Conservation (phyloP, 2,797 vertebrate species). For the Australoheros facetus region DNA sequence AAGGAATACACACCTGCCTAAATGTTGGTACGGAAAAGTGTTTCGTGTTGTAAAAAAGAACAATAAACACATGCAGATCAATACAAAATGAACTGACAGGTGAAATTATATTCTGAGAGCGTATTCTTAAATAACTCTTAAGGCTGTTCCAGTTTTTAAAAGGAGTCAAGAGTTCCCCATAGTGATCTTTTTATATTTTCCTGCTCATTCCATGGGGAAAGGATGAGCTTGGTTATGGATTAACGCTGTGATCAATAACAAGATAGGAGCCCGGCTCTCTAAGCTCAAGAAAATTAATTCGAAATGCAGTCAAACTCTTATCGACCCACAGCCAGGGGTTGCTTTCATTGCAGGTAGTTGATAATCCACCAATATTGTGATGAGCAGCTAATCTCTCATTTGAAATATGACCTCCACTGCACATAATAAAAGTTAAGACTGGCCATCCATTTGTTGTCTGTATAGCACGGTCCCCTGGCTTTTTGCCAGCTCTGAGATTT, state of each 20-base stretch:
- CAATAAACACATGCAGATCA: conserved; percentile 29
- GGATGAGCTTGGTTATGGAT: conserved; percentile 97
- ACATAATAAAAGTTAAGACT: conserved; percentile 68
- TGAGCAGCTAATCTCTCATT: conserved; percentile 96
- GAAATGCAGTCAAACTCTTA: conserved; percentile 98
- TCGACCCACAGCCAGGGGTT: conserved; percentile 92
- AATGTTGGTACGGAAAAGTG: conserved; percentile 23
- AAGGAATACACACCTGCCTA: conserved; percentile 31
- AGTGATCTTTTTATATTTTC: conserved; percentile 89
- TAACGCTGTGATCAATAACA: conserved; percentile 95
- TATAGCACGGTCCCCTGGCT: conserved; percentile 15
- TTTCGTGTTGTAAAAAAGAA: conserved; percentile 9
- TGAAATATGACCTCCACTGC: conserved; percentile 85
- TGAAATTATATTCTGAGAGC: conserved; percentile 55
- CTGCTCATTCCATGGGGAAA: conserved; percentile 85
- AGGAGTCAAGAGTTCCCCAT: conserved; percentile 88
- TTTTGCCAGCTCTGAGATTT: conserved; percentile 26
- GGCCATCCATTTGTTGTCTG: conserved; percentile 61
- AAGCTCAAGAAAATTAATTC: conserved; percentile 96
- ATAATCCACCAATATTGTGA: conserved; percentile 97
- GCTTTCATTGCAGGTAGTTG: conserved; percentile 94
- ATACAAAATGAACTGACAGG: conserved; percentile 35
- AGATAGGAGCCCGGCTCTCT: conserved; percentile 89
- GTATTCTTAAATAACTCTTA: conserved; percentile 71
- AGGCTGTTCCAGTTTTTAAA: conserved; percentile 84